Percentiles rank a stretch among this genome's conserved stretches.
Conservation (phyloP, 2,113 vertebrate species). For the Pterophyllum scalare region DNA sequence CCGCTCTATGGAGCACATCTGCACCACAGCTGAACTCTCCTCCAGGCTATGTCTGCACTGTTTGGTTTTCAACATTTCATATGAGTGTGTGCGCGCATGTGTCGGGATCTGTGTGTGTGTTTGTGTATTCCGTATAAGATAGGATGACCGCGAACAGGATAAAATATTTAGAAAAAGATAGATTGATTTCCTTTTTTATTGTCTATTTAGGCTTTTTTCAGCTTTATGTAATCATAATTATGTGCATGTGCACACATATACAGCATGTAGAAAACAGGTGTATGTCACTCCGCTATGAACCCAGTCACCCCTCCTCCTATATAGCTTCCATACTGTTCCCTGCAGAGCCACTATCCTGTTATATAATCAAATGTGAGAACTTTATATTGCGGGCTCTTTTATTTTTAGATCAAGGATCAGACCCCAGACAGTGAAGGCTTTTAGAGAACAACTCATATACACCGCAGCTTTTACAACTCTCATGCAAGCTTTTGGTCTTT, state of each 20-base stretch:
- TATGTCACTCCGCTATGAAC: conserved; percentile 39
- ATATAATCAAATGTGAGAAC: conserved; percentile 41
- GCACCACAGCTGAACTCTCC: conserved; percentile 76
- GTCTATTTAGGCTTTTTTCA: neutral
- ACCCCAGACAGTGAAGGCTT: conserved; percentile 47
- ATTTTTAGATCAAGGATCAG: conserved; percentile 69
- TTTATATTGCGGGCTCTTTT: conserved; percentile 46
- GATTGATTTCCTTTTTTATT: conserved; percentile 32
- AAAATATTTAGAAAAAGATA: conserved; percentile 40
- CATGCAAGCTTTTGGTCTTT: conserved; percentile 50
- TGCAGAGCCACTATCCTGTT: conserved; percentile 47
- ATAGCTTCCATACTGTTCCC: conserved; percentile 2
- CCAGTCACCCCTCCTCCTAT: conserved; percentile 14
- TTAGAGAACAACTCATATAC: conserved; percentile 35
- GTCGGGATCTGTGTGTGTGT: conserved; percentile 35
- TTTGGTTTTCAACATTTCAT: conserved; percentile 70
- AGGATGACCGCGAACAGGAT: conserved; percentile 46
- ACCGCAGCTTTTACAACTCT: conserved; percentile 32
- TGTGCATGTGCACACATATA: neutral
- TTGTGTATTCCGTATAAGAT: conserved; percentile 54
- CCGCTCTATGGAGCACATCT: conserved; percentile 74
- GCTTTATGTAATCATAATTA: conserved; percentile 22
- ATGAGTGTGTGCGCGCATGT: conserved; percentile 35
- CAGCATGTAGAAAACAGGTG: conserved; percentile 40
- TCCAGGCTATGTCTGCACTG: conserved; percentile 68